Evolutionary conservation across 1,140 invertebrate genomes (phyloP).

Genomic region (Ooceraea biroi): DNA sequence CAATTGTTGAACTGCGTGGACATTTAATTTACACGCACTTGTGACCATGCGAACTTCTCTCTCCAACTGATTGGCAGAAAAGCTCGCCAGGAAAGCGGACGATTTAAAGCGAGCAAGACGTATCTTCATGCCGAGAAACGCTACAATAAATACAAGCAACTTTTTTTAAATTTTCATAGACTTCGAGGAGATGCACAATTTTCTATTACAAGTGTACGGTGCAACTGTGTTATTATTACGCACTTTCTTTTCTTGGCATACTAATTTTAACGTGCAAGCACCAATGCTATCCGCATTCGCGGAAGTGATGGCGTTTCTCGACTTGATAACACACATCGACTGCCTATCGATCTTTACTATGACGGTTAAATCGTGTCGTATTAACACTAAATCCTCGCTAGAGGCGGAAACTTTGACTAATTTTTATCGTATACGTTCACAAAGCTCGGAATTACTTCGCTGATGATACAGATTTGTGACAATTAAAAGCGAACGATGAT

Average conservation of each 20-base stretch:
- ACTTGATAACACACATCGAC: slow-evolving; percentile 36
- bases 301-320: neutral
- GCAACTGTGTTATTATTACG: neutral
- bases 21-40: slow-evolving; percentile 2
- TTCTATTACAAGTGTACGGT: neutral
- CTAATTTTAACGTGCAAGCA: slow-evolving; percentile 39
- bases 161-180: slow-evolving; percentile 40
- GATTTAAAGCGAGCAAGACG: slow-evolving; percentile 49
- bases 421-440: slow-evolving; percentile 41
- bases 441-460: slow-evolving; percentile 40
- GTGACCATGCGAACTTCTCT: neutral
- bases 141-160: slow-evolving; percentile 19
- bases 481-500: slow-evolving; percentile 41
- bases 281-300: slow-evolving; percentile 17
- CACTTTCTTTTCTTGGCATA: neutral
- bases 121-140: slow-evolving; percentile 30
- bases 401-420: slow-evolving; percentile 39
- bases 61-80: neutral
- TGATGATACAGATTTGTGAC: slow-evolving; percentile 40
- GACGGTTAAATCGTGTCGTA: slow-evolving; percentile 24
- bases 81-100: slow-evolving; percentile 24
- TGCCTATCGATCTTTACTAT: slow-evolving; percentile 54
- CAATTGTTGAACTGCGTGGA: slow-evolving; percentile 13
- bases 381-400: slow-evolving; percentile 37
- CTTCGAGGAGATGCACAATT: slow-evolving; percentile 14